phyloP scores from a whole-genome alignment of 1,140 invertebrate genomes.

The Bombus superbus region DNA sequence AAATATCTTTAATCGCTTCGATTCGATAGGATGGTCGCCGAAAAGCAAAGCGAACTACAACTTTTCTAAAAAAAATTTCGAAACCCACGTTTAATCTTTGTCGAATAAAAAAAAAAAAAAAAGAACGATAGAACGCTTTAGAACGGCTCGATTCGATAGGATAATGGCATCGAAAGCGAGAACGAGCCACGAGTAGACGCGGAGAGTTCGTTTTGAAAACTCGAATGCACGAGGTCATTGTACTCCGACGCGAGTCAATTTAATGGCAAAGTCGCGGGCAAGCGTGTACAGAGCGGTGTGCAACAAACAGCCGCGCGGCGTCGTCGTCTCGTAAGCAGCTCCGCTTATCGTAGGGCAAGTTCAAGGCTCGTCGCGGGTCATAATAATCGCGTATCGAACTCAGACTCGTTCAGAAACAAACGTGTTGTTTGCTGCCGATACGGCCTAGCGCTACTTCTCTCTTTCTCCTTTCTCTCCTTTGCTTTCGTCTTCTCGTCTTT shows the following conservation, averaged over 20 bases:
- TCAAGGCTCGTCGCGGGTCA: conserved; percentile 81
- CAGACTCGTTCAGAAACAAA: conserved; percentile 74
- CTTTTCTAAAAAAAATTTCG: too few species aligned
- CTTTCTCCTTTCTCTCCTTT: background rate
- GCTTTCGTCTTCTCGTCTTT: too few species aligned
- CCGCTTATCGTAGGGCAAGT: conserved; percentile 81
- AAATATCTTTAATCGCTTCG: too few species aligned
- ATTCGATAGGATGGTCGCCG: too few species aligned
- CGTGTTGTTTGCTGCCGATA: conserved; percentile 72
- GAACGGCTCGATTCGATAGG: background rate
- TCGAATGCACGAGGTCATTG: conserved; percentile 39
- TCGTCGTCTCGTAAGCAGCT: conserved; percentile 55
- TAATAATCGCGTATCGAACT: conserved; percentile 80
- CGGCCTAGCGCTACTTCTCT: conserved; percentile 17
- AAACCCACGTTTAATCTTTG: too few species aligned
- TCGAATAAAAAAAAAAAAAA: background rate
- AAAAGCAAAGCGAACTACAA: too few species aligned
- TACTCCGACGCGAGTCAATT: conserved; percentile 51
- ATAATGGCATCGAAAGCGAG: background rate
- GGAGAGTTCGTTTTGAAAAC: conserved; percentile 38
- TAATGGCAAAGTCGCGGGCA: conserved; percentile 49
- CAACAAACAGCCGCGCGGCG: conserved; percentile 41
- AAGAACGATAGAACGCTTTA: background rate
- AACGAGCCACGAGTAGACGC: background rate
- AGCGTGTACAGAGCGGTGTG: conserved; percentile 10